Percentiles rank a stretch among this genome's conserved stretches.
These are phyloP conservation scores for Lochmaea crataegi DNA, from an alignment of 2,888 invertebrate species.

Conservation along the genomic window DNA sequence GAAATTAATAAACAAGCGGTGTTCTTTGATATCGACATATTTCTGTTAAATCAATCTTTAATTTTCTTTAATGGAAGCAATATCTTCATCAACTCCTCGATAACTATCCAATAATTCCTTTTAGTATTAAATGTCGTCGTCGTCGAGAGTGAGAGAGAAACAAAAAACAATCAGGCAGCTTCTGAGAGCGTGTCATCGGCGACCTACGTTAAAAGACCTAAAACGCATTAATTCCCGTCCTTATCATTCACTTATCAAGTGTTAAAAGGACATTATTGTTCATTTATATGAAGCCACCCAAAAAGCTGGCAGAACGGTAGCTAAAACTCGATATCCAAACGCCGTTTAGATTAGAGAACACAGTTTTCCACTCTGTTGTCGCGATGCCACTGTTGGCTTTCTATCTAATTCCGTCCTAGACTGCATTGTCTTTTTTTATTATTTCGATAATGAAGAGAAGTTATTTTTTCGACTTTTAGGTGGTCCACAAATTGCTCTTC, in stretches of 20 bases:
- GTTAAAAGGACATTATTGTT: conserved; percentile 56
- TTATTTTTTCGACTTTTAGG: conserved; percentile 41
- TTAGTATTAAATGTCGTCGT: conserved; percentile 20
- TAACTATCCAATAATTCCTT: conserved; percentile 11
- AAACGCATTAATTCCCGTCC: conserved; percentile 42
- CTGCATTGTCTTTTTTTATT: conserved; percentile 22
- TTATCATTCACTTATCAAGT: conserved; percentile 51
- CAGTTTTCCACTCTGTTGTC: conserved; percentile 55
- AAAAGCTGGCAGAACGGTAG: conserved; percentile 55
- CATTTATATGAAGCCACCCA: conserved; percentile 55
- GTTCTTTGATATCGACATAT: not conserved
- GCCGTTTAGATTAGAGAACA: conserved; percentile 57
- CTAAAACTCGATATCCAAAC: conserved; percentile 50
- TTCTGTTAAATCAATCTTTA: conserved; percentile 15
- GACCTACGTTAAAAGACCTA: conserved; percentile 36
- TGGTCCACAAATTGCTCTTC: conserved; percentile 46
- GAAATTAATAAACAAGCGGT: not conserved
- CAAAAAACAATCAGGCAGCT: conserved; percentile 25
- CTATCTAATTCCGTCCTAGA: conserved; percentile 41
- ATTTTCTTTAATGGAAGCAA: conserved; percentile 23
- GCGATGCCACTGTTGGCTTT: conserved; percentile 48
- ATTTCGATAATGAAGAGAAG: conserved; percentile 30
- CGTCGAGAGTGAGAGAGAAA: not conserved
- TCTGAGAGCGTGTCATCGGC: conserved; percentile 39
- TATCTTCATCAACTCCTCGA: conserved; percentile 21